Percentiles rank a stretch among this genome's conserved stretches.
phyloP scores from a whole-genome alignment of 2,797 vertebrate species.

The Labroides dimidiatus region DNA sequence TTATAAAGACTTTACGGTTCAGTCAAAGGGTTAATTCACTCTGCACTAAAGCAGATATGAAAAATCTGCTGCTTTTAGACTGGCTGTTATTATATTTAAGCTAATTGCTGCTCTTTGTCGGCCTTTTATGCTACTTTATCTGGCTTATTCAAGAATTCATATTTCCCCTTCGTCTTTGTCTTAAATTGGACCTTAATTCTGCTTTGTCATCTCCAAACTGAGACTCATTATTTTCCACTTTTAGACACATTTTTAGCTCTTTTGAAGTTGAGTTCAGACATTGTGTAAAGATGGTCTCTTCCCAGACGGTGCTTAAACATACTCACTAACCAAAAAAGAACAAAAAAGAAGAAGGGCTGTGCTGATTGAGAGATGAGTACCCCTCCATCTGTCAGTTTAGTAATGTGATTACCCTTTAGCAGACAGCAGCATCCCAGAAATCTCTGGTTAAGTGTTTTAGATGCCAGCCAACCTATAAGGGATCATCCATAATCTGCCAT shows the following conservation, averaged over 20 bases:
- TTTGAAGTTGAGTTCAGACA: constrained; percentile 37
- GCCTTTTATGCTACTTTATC: constrained; percentile 23
- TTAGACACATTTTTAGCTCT: constrained; percentile 18
- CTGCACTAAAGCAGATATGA: constrained; percentile 30
- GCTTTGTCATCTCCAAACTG: constrained; percentile 33
- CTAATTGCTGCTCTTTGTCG: constrained; percentile 39
- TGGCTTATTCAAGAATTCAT: constrained; percentile 32
- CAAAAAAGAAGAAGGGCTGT: constrained; percentile 33
- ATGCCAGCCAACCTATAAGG: constrained; percentile 64
- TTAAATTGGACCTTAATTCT: constrained; percentile 19
- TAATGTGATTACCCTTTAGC: constrained; percentile 78
- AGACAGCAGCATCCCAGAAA: constrained; percentile 56
- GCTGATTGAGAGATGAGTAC: constrained; percentile 60
- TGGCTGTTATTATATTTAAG: constrained; percentile 34
- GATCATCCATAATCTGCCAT: constrained; percentile 66
- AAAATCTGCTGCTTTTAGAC: constrained; percentile 1
- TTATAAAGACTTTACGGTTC: constrained; percentile 10
- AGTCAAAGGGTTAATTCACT: constrained; percentile 26
- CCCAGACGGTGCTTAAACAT: constrained; percentile 39
- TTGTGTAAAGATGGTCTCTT: constrained; percentile 21
- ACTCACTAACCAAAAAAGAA: constrained; percentile 11
- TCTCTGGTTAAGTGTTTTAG: constrained; percentile 71
- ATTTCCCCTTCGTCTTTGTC: constrained; percentile 24
- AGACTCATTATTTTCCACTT: constrained; percentile 23
- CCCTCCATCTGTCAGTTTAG: constrained; percentile 69